Conservation (phyloP, 2,113 vertebrate species). For the Sarotherodon lohbergeri region DNA sequence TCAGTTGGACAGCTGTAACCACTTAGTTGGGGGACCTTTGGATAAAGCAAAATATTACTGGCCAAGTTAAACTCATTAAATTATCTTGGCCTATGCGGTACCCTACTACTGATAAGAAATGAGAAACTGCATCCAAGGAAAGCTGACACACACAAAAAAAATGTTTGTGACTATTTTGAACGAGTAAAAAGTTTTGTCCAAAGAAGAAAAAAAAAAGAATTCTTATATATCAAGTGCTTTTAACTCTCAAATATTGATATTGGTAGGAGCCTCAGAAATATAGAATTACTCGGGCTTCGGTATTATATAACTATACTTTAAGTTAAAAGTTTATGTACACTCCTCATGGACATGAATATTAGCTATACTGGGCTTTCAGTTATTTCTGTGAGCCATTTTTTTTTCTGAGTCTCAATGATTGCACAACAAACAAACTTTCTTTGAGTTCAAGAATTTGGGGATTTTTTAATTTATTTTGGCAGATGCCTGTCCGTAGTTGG, state of each 20-base stretch:
- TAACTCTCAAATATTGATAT: neutral
- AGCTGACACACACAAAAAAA: neutral
- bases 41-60: neutral
- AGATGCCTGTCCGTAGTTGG: neutral
- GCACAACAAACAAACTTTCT: neutral
- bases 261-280: neutral
- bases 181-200: neutral
- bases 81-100: neutral
- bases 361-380: neutral
- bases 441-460: neutral
- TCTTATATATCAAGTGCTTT: neutral
- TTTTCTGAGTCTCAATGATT: neutral
- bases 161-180: neutral
- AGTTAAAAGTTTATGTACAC: neutral
- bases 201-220: neutral
- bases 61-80: neutral
- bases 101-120: neutral
- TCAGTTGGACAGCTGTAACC: neutral
- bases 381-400: neutral
- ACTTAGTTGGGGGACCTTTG: neutral
- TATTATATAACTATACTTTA: neutral
- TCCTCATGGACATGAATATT: neutral
- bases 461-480: neutral
- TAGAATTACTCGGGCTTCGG: neutral
- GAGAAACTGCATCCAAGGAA: neutral